phyloP scores from a whole-genome alignment of 2,797 vertebrate species.

The Anas acuta region DNA sequence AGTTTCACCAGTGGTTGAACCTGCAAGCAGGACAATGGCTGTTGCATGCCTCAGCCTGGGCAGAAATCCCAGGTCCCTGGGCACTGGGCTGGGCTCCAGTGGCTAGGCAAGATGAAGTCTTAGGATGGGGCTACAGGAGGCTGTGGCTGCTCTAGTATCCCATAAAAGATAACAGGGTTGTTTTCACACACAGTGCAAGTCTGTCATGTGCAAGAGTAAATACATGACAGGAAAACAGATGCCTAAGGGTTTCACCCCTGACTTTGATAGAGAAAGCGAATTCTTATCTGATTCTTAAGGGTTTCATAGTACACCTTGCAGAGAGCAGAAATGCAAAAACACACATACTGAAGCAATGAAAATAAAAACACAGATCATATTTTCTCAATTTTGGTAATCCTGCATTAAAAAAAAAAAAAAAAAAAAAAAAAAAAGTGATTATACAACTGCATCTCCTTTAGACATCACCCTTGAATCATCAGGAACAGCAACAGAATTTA shows the following conservation, averaged over 20 bases:
- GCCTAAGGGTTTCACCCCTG: not conserved
- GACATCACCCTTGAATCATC: not conserved
- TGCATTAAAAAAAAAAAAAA: not conserved
- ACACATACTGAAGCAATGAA: not conserved
- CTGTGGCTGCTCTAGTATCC: not conserved
- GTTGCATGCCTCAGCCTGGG: accelerated
- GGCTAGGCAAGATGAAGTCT: not conserved
- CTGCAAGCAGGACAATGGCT: not conserved
- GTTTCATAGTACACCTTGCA: not conserved
- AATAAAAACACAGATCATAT: not conserved
- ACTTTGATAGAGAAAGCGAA: not conserved
- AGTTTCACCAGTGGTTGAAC: not conserved
- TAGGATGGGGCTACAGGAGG: not conserved
- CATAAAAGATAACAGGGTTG: not conserved
- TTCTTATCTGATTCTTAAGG: not conserved
- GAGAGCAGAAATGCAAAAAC: not conserved
- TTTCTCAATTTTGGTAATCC: not conserved
- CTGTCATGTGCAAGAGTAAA: not conserved
- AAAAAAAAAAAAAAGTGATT: not conserved
- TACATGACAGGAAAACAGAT: not conserved
- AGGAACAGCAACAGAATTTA: not conserved
- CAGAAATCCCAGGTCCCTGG: accelerated
- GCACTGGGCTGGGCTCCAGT: accelerated
- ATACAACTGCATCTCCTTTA: not conserved
- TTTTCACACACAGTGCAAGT: not conserved